Conservation (phyloP, 2,888 invertebrate genomes). For the Cryptops parisi region DNA sequence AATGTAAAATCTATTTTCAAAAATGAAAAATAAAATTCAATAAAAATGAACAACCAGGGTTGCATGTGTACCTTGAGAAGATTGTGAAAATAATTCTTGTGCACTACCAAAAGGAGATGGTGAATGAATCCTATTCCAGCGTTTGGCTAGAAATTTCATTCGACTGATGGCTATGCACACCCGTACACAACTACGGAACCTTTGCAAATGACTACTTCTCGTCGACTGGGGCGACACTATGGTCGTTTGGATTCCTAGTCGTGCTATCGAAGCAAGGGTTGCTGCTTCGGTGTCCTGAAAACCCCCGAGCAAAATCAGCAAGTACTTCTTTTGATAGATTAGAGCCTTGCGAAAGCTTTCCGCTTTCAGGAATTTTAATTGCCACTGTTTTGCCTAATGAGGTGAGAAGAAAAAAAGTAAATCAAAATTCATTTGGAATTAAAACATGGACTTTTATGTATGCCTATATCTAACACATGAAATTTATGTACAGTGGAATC, state of each 20-base stretch:
- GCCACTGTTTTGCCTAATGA: constrained; percentile 29
- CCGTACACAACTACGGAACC: constrained; percentile 40
- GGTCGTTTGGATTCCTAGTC: constrained; percentile 32
- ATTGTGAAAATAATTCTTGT: neutral
- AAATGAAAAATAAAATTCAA: neutral
- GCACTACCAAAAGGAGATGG: neutral
- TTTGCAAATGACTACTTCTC: constrained; percentile 4
- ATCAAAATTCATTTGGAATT: neutral
- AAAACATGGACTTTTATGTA: neutral
- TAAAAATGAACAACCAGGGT: constrained; percentile 80
- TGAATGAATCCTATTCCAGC: constrained; percentile 39
- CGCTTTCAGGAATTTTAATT: constrained; percentile 55
- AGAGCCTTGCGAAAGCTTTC: constrained; percentile 78
- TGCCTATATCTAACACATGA: neutral
- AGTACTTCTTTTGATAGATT: constrained; percentile 77
- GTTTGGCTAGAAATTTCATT: constrained; percentile 48
- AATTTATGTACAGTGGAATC: too few species aligned
- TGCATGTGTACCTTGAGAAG: neutral
- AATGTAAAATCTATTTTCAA: neutral
- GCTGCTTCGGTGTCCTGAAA: constrained; percentile 40
- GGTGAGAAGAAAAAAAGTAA: constrained; percentile 4
- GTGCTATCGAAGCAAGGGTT: constrained; percentile 35
- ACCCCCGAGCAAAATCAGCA: constrained; percentile 50
- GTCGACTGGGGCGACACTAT: constrained; percentile 16
- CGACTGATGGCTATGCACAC: constrained; percentile 45